Evolutionary conservation across 64 coral and sea anemone species (phyloP), one percentile per base, ranked within the genome.

Genomic region (Porites australiensis): DNA sequence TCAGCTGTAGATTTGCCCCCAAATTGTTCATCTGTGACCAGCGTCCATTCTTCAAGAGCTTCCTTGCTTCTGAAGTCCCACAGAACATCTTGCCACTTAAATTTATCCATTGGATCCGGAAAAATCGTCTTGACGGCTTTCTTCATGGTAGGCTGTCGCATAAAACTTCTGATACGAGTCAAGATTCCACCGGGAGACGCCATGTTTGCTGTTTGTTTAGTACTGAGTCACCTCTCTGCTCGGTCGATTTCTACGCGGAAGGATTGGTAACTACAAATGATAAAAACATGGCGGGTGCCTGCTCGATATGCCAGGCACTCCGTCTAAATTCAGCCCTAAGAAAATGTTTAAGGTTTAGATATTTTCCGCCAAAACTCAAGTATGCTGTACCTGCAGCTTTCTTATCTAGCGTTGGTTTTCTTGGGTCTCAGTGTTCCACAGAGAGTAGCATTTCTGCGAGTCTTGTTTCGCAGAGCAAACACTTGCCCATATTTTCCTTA

Each of bases 21-120:
- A 86, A 99, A 96, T 44, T 96, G 88, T 44, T 99, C 90, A 86
- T 99, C 98, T 60, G 94, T 95, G 3, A 96, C 90, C 8, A 88
- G 80, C 9, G 87, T 92, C 94, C 94, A 99, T 18, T 94, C 68
- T 19, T 99, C 92, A 4, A 90, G 57, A 10, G 88, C 82, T 69
- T 88, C 88, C 46, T 79, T 49, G n/a, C 92, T 91, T 23, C 88
- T 96, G 44, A 99, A 99, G 74, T 96, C 88, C 91, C 98, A 96
- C 50, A 99, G 51, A 83, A 99, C 91, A 70, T 91, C 77, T 46
- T 96, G 88, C 22, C 90, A 90, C 53, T 92, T 93, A 14, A 94
- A 98, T 16, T 94, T 81, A 51, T 94, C 83, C 95, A 98, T 98
- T 11, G 95, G 95, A 64, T 98, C 95, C 2, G 95, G 95, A 70